These are phyloP conservation scores for Brachypodius melanocephalos DNA, from an alignment of 2,113 vertebrate genomes.

Conservation along the genomic window DNA sequence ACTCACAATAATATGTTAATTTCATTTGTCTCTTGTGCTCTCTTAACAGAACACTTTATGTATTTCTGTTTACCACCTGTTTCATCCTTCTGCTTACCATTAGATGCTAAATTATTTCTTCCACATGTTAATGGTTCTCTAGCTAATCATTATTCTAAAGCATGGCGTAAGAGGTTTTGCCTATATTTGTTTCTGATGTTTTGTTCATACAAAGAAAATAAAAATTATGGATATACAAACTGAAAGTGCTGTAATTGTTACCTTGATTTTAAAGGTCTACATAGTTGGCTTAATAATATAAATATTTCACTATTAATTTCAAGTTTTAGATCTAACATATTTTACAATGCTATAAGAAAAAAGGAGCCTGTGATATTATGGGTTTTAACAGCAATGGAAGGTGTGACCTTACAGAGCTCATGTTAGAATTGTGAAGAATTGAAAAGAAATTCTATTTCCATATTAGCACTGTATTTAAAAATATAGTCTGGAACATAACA, in stretches of 20 bases:
- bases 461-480: constrained; percentile 14
- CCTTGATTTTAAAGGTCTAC: not conserved
- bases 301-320: not conserved
- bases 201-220: not conserved
- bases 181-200: not conserved
- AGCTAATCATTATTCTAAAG: not conserved
- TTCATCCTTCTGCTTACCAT: not conserved
- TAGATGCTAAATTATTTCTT: not conserved
- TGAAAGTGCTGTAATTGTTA: not conserved
- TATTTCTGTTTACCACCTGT: not conserved
- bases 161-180: not conserved
- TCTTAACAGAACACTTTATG: not conserved
- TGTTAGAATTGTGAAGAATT: not conserved
- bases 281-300: not conserved
- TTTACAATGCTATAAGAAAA: not conserved
- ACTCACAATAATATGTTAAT: not conserved
- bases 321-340: not conserved
- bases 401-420: not conserved
- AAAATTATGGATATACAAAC: not conserved
- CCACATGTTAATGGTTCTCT: not conserved
- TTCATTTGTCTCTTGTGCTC: not conserved
- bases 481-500: not conserved
- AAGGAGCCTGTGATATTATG: not conserved
- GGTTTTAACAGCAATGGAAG: not conserved
- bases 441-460: not conserved